Evolutionary conservation across 2,113 vertebrate species (phyloP), one percentile per base, ranked within the genome.

Genomic region (Scatophagus argus): DNA sequence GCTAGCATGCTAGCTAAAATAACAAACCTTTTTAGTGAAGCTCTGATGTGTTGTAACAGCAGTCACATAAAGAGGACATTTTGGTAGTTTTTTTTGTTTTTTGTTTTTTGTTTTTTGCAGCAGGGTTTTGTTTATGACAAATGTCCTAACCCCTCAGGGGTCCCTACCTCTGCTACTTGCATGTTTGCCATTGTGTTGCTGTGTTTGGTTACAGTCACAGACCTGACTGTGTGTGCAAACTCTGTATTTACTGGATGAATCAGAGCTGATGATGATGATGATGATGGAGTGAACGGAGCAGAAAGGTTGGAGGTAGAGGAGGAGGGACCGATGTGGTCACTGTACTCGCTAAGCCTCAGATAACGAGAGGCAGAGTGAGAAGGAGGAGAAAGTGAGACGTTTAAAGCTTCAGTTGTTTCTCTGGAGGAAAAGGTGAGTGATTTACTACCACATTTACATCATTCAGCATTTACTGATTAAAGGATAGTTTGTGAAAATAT

Each of bases 391-490:
- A 14, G 1, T 1, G 25, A 59, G 25, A 39, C 25, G 8, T 8
- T 23, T 31, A 19, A 34, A 60, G 55, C 61, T 67, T 29, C 56
- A 44, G 63, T 32, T 5, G 34, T 54, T 43, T 39, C 67, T 61
- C 52, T 12, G n/a, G 47, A 69, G 0, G 49, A 49, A 63, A 74
- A 77, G 82, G 84, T 87, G 55, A 73, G 58, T 36, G 38, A 51
- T 23, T 58, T 29, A 1, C 9, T 27, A n/a, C n/a, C 32, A n/a
- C 21, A 49, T 60, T 3, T 38, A 6, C 1, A 32, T 31, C 51
- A 32, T 5, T 6, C 19, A 60, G 23, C 43, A 39, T 25, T 3
- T 23, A 41, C 8, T 31, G 32, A 51, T 60, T 38, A 6, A 31
- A 49, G 29, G 6, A 8, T 2, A 46, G 27, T 14, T 0, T 44